Base-by-base conservation (phyloP, 2,113 vertebrate species). In the Trematomus loennbergii region DNA sequence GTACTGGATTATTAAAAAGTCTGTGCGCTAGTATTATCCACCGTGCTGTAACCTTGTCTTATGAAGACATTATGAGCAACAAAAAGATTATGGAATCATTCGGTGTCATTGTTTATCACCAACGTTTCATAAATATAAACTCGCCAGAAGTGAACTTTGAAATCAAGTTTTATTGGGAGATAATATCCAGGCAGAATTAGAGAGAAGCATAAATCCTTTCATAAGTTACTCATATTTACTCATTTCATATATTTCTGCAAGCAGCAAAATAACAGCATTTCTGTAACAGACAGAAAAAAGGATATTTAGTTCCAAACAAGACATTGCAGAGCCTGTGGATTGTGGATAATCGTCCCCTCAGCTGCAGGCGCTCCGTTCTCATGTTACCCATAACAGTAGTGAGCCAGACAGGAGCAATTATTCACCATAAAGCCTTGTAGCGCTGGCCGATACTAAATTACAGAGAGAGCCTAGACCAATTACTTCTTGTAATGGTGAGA, bases 401-500 rank as follows among this genome's bases (percentile, higher is more conserved):
- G 80, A 84, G 78, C 75, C 85, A 92, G 88, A 91, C 88, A 88
- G 84, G 43, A 85, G 82, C 88, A 89, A 92, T 93, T 89, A 92
- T 91, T 94, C 84, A 90, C 90, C 81, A 90, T 87, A 90, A 93
- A 89, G 89, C 87, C 81, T 82, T 60, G 70, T 43, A 83, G 86
- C 69, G 3, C 78, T 9, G 87, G 84, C 79, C 74, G 78, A 83
- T 81, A 87, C 84, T 89, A 91, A 93, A 93, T 93, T 93, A 91
- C 84, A 15, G 78, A 82, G 74, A 87, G 69, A 90, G 87, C 66
- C 68, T 80, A 77, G 13, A 71, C 89, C 91, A 93, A 93, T 94
- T 93, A 94, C 90, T 86, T 90, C 82, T 86, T 76, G 75, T 89
- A 89, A 89, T 87, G 88, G 78, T 86, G 91, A 91, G 89, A 91